These are phyloP conservation scores for Anas flavirostris DNA, from an alignment of 2,797 vertebrate genomes.

Conservation along the genomic window DNA sequence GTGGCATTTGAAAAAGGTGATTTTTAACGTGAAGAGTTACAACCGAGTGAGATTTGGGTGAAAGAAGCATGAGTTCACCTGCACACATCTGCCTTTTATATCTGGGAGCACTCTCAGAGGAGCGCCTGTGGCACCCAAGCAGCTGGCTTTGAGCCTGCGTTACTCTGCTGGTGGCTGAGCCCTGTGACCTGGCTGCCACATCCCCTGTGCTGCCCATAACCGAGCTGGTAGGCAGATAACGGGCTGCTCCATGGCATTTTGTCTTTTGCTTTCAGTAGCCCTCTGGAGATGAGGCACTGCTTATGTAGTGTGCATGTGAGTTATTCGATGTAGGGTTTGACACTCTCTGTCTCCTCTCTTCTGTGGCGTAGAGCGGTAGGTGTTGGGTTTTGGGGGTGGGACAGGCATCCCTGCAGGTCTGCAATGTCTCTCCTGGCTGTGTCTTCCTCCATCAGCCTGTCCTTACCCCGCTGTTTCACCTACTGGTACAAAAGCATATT, in stretches of 20 bases:
- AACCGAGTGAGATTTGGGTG: neutral
- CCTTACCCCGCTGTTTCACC: neutral
- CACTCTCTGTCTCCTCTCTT: neutral
- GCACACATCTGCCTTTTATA: accelerated
- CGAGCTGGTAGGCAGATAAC: neutral
- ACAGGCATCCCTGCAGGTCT: neutral
- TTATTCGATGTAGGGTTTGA: accelerated
- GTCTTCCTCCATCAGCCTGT: neutral
- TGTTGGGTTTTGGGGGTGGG: neutral
- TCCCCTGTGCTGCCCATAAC: accelerated
- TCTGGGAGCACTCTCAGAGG: neutral
- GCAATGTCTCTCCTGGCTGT: accelerated
- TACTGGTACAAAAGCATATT: neutral
- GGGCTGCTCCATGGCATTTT: accelerated
- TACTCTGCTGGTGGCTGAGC: neutral
- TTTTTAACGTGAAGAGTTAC: neutral
- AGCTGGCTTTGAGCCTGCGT: accelerated
- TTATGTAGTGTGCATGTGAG: accelerated
- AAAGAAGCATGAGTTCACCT: neutral
- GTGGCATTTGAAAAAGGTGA: neutral
- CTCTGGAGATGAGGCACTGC: neutral
- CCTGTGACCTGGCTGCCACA: accelerated
- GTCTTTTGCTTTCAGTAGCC: neutral
- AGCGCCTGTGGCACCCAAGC: accelerated
- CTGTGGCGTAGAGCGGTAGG: neutral